A percentile compares a stretch with the other conserved stretches of the same genome.
These are phyloP conservation scores for Oriolus oriolus DNA, from an alignment of 2,113 vertebrate genomes.

Conservation along the genomic window DNA sequence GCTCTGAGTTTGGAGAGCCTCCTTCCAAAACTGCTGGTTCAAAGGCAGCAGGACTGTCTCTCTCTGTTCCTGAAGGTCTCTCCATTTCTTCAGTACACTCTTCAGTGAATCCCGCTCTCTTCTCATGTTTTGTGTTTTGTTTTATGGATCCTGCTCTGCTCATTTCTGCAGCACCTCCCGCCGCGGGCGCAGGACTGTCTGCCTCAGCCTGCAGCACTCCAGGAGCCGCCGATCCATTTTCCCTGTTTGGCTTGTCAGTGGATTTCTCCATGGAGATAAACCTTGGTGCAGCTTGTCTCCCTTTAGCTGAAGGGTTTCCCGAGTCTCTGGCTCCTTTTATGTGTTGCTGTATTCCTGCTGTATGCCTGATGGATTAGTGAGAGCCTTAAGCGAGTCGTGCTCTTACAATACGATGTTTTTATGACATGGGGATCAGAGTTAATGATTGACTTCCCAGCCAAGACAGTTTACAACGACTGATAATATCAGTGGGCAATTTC, in stretches of 20 bases:
- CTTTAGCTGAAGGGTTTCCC: not conserved
- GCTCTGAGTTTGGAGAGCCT: not conserved
- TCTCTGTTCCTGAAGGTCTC: not conserved
- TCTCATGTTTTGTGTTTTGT: fast-evolving
- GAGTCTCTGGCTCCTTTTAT: not conserved
- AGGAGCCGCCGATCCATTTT: not conserved
- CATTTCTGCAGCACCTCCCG: not conserved
- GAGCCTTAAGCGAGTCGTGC: not conserved
- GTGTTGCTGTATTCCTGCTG: not conserved
- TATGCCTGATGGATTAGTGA: not conserved
- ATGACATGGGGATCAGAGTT: constrained; percentile 21
- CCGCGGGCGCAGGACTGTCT: fast-evolving
- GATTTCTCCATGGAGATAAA: constrained; percentile 24
- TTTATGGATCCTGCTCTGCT: not conserved
- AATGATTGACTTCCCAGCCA: constrained; percentile 59
- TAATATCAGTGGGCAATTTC: not conserved
- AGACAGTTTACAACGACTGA: constrained; percentile 54
- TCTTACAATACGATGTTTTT: constrained; percentile 14
- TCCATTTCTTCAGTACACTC: not conserved
- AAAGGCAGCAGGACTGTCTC: not conserved
- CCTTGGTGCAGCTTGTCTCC: not conserved
- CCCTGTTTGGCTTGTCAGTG: not conserved
- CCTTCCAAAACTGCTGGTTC: not conserved
- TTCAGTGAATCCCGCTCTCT: not conserved
- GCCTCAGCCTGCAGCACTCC: not conserved